phyloP scores from a whole-genome alignment of 2,888 invertebrate species.

The Balanococcus diminutus region DNA sequence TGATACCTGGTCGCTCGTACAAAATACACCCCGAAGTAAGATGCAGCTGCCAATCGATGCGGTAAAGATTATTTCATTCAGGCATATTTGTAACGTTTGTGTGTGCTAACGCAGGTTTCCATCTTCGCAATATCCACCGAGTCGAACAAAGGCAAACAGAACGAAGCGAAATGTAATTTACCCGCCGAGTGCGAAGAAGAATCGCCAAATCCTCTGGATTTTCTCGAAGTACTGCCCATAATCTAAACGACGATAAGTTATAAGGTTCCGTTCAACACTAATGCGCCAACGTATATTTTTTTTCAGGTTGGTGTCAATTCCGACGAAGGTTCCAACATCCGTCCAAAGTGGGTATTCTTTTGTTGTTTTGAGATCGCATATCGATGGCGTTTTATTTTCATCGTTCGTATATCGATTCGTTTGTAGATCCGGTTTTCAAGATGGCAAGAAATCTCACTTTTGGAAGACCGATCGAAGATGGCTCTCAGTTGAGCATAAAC shows the following conservation, averaged over 20 bases:
- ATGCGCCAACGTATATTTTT: neutral
- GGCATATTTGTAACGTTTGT: neutral
- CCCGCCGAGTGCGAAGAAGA: slow-evolving; percentile 55
- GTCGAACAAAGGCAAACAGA: neutral
- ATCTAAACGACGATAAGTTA: neutral
- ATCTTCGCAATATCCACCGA: slow-evolving; percentile 48
- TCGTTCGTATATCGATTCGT: neutral
- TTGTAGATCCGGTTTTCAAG: neutral
- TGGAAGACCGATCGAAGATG: slow-evolving; percentile 47
- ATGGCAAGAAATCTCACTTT: neutral
- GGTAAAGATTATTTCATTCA: neutral
- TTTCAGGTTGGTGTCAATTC: slow-evolving; percentile 31
- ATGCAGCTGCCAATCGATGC: neutral
- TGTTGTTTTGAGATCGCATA: too few relatives aligned
- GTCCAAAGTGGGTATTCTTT: neutral
- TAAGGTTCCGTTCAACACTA: neutral
- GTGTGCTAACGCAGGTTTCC: slow-evolving; percentile 29
- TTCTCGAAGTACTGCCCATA: slow-evolving; percentile 58
- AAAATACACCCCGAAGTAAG: slow-evolving; percentile 51
- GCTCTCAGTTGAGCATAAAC: slow-evolving; percentile 44
- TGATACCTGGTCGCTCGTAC: neutral
- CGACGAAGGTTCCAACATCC: slow-evolving; percentile 1
- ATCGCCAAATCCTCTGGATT: slow-evolving; percentile 59
- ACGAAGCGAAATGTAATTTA: neutral
- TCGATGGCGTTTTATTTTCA: neutral